Evolutionary conservation across 2,797 vertebrate species (phyloP).

Genomic region (Champsocephalus esox): DNA sequence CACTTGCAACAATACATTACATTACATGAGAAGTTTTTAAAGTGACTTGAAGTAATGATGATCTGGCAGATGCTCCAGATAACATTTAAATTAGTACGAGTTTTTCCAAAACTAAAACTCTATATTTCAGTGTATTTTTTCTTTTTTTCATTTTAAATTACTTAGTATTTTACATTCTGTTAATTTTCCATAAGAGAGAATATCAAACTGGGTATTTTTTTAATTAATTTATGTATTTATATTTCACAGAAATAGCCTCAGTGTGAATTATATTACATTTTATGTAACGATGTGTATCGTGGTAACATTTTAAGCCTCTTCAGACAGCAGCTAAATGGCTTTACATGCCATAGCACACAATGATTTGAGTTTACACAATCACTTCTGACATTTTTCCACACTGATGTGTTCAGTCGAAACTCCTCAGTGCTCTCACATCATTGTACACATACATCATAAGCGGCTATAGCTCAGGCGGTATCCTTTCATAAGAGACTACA

Average conservation of each 20-base stretch:
- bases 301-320: not conserved
- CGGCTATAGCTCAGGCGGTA: not conserved
- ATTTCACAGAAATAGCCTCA: conserved; percentile 6
- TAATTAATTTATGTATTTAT: not conserved
- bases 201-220: not conserved
- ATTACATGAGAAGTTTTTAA: too few species aligned
- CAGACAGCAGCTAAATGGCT: not conserved
- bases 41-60: too few species aligned
- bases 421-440: not conserved
- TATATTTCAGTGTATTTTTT: not conserved
- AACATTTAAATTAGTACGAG: not conserved
- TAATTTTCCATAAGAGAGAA: not conserved
- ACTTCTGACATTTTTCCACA: not conserved
- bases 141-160: not conserved
- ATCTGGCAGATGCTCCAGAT: not conserved
- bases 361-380: not conserved
- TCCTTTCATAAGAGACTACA: conserved; percentile 13
- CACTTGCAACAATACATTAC: too few species aligned
- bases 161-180: not conserved
- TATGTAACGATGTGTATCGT: not conserved
- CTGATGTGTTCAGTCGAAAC: conserved; percentile 13
- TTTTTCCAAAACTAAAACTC: not conserved
- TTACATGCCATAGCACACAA: not conserved
- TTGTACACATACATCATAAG: not conserved
- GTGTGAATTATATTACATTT: not conserved